Base-by-base conservation (phyloP, 2,113 vertebrate species). In the Asarcornis scutulata region DNA sequence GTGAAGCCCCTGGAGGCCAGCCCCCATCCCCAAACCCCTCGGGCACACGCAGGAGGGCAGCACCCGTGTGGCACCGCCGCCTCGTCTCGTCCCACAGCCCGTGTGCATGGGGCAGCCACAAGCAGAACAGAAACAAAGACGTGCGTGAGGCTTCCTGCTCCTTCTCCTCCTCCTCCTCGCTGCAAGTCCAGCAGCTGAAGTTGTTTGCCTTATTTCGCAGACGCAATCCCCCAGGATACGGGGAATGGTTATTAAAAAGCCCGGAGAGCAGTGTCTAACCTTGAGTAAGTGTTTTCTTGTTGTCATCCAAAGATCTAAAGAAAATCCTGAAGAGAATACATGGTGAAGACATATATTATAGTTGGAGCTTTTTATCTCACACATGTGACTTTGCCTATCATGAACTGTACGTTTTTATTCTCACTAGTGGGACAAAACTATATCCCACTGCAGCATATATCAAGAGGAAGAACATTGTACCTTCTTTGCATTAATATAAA, bases 401-500 rank as follows among this genome's bases (percentile, higher is more conserved):
- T 92, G 98, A 98, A 98, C 95, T 93, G 96, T 96, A 95, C 92
- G 17, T 94, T 98, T 98, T 98, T 98, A 98, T 98, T 98, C 98
- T 98, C 96, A 97, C 98, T 98, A 85, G 97, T 98, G 98, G 98
- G 98, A 98, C 98, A 97, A 97, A 97, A 97, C 97, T 95, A 96
- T 97, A 97, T 98, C 97, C 98, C 97, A 83, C 92, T 81, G 97
- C 98, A 97, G 98, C 98, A 98, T 98, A 98, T 98, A 98, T 98
- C 98, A 98, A 98, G 96, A 96, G 97, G 97, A 97, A 97, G 97
- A 98, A 98, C 98, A 96, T 97, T 96, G 96, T 97, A 98, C 98
- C 98, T 98, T 98, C 98, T 98, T 98, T 98, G 98, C 98, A 98
- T 98, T 98, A 98, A 98, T 98, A 98, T 98, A 98, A 98, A 98